Evolutionary conservation across 1,140 invertebrate genomes (phyloP), one percentile per base, ranked within the genome.

Genomic region (Lasioglossum baleicum): DNA sequence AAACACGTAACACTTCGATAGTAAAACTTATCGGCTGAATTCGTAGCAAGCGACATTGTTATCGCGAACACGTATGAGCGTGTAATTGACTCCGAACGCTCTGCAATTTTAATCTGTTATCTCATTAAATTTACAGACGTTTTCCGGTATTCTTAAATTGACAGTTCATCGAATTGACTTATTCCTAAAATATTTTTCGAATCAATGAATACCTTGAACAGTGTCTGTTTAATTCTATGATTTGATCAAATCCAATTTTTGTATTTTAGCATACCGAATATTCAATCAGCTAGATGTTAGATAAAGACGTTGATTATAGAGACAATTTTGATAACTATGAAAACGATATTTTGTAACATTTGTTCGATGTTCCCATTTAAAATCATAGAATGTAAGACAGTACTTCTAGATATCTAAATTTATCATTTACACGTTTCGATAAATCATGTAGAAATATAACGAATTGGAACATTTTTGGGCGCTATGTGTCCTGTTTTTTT

Each of bases 31-130:
- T 75, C n/a, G 35, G 65, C 61, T 74, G 26, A 22, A 81, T 69
- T 84, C 42, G 11, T 66, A 60, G 48, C 71, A 80, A 60, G 35
- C 35, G 67, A 44, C 26, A 69, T 61, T 60, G 8, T 68, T 42
- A 69, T 73, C 64, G 67, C 40, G 51, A 66, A 75, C 61, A 86
- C 77, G 58, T 83, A 78, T 70, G 61, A 80, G 75, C 83, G 80
- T 85, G 73, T 69, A 72, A 58, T 67, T 75, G 66, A 68, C 31
- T 75, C 61, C 77, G 20, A 61, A 58, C 44, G 51, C n/a, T 68
- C 35, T 71, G n/a, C 48, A 82, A 82, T 73, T 85, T 85, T 63
- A 70, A 70, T 20, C n/a, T 42, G 2, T 70, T 80, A 26, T 75
- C 3, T 31, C n/a, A 11, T 80, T 81, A 68, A 77, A 72, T 83